Base-by-base conservation (phyloP, 1,140 invertebrate species). In the Asobara japonica region DNA sequence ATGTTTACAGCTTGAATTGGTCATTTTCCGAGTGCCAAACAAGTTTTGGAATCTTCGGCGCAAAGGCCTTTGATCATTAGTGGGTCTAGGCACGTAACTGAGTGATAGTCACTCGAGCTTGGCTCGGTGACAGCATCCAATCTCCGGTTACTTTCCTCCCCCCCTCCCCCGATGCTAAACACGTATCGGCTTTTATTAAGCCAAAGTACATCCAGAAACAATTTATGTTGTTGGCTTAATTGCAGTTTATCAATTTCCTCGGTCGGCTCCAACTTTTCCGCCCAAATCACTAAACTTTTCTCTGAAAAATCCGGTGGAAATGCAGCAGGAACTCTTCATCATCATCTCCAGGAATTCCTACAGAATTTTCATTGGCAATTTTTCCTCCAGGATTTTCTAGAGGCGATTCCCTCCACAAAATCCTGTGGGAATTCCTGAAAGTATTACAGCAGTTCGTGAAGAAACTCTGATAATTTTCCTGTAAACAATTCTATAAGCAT, bases 111-210 rank as follows among this genome's bases (percentile, higher is more conserved):
- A 56, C 51, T 56, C 51, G 51, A 56, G 36, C 62, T 80, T 80
- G 79, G 79, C 78, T 79, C 74, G 61, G 75, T 79, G 75, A 79
- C 79, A 80, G 76, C 62, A 71, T 77, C 77, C 78, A 80, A 80
- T 80, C 78, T 80, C 78, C 78, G 77, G 73, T 41, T 25, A 16
- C 68, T 60, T 41, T 33, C 68, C 22, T 56, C 51, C 11, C 31
- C 11, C 11, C 31, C 31, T 36, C 31, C 18, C 51, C 25, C 51
- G 51, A 62, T 64, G 51, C 36, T 45, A 27, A 62, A 33, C 45
- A 45, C 66, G 51, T 56, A 18, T 6, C 22, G 18, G 3, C 51
- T 56, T 56, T 56, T 56, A 56, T 56, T 18, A 56, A 11, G 51
- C 51, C 51, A 56, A 56, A 56, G 20, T 56, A 56, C 51, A 56